phyloP scores from a whole-genome alignment of 2,888 invertebrate species.

The Ochropacha duplaris region DNA sequence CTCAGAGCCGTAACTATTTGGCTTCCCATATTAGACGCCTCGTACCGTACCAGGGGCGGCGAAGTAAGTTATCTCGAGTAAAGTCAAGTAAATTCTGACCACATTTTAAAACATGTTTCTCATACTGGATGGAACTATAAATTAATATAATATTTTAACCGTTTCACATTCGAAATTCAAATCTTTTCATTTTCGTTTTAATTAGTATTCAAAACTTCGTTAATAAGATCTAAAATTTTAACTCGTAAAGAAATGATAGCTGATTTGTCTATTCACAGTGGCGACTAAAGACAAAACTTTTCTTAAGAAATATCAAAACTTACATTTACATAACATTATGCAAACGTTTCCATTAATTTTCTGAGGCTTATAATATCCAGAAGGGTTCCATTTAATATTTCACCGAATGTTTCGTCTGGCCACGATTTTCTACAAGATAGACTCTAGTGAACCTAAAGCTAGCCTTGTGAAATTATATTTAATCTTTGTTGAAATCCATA shows the following conservation, averaged over 20 bases:
- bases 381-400: slow-evolving; percentile 7
- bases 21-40: too few relatives aligned
- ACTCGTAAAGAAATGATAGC: not conserved
- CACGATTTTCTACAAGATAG: not conserved
- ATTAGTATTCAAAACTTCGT: not conserved
- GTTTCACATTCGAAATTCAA: too few relatives aligned
- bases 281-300: slow-evolving; percentile 2
- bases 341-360: slow-evolving; percentile 9
- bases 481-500: not conserved
- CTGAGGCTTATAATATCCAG: slow-evolving; percentile 5
- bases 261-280: not conserved
- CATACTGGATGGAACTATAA: too few relatives aligned
- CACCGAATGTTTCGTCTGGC: not conserved
- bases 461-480: not conserved
- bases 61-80: too few relatives aligned
- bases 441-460: not conserved
- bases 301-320: slow-evolving; percentile 4
- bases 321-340: slow-evolving; percentile 8
- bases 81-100: too few relatives aligned
- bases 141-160: too few relatives aligned
- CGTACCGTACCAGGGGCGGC: too few relatives aligned
- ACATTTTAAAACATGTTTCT: too few relatives aligned
- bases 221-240: not conserved
- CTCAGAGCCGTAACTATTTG: too few relatives aligned
- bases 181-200: too few relatives aligned